Conservation (phyloP, 1,140 invertebrate genomes). For the Hypothenemus hampei region DNA sequence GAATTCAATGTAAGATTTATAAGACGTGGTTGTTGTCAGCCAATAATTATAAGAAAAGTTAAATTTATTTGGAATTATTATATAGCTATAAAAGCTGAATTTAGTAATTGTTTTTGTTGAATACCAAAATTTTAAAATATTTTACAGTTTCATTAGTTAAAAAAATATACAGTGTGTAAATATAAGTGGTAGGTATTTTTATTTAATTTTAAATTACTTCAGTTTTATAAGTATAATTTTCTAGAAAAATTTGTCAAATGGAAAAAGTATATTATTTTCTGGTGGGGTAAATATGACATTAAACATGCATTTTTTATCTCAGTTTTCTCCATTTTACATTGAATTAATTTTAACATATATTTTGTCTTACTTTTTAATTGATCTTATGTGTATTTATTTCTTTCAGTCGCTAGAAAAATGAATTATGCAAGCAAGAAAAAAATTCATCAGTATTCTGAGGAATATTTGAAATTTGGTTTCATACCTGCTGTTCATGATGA, state of each 20-base stretch:
- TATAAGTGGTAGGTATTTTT: background rate
- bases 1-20: too few species aligned
- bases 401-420: too few species aligned
- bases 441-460: too few species aligned
- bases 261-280: background rate
- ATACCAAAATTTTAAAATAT: too few species aligned
- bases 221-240: background rate
- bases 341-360: background rate
- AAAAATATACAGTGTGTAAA: background rate
- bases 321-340: background rate
- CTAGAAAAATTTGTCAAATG: background rate
- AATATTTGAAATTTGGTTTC: slow-evolving; percentile 29
- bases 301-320: background rate
- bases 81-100: too few species aligned
- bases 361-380: slow-evolving; percentile 2
- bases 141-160: background rate
- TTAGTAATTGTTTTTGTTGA: too few species aligned
- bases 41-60: too few species aligned
- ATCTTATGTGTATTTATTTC: too few species aligned
- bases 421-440: too few species aligned
- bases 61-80: too few species aligned
- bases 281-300: background rate
- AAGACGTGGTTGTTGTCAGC: too few species aligned
- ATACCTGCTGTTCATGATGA: slow-evolving; percentile 27
- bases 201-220: too few species aligned